Conservation (phyloP, 35 echinoderm and acorn worm species). For the Hemicentrotus pulcherrimus region DNA sequence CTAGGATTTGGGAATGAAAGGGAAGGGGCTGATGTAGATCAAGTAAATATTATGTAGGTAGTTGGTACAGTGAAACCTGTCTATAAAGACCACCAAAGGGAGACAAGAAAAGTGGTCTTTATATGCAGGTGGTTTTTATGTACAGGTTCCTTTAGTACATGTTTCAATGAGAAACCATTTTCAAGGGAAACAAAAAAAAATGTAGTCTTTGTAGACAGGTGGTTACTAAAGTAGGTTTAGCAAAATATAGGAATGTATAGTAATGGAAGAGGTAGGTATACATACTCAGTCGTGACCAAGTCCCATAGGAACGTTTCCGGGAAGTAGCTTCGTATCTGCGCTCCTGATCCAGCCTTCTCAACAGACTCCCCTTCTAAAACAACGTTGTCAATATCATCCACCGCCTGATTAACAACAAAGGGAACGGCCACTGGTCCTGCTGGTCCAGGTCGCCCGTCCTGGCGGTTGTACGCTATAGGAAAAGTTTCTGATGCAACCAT, state of each 20-base stretch:
- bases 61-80: no score
- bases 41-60: not conserved
- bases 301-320: slow-evolving; percentile 95
- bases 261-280: not conserved
- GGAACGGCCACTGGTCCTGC: not conserved
- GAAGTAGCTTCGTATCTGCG: slow-evolving; percentile 66
- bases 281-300: slow-evolving; percentile 77
- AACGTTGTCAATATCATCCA: not conserved
- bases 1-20: no score
- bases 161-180: no score
- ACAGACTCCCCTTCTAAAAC: not conserved
- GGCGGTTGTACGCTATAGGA: not conserved
- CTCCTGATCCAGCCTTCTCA: not conserved
- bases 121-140: no score
- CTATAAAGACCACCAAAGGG: no score
- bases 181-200: no score
- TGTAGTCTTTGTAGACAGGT: no score
- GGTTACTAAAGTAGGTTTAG: no score
- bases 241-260: not conserved
- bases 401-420: not conserved
- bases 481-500: not conserved
- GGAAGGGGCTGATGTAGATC: no score
- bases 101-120: no score
- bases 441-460: not conserved
- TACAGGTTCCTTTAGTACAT: no score